These are phyloP conservation scores for Hippasteria phrygiana DNA, from an alignment of 53 echinoderm and acorn worm species.

Conservation along the genomic window DNA sequence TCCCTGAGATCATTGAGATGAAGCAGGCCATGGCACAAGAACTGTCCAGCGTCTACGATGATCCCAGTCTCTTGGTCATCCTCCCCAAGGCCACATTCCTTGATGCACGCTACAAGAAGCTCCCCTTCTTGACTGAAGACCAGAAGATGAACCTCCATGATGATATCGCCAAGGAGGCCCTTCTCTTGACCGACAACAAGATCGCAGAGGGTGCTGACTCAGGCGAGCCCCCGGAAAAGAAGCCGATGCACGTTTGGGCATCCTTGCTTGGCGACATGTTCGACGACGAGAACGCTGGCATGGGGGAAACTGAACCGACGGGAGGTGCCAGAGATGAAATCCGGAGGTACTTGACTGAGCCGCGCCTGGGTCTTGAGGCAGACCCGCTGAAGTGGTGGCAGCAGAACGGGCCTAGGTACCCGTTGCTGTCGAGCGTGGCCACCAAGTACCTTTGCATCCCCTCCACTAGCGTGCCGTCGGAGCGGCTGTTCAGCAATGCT, in stretches of 20 bases:
- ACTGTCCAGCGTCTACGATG: conserved; percentile 31
- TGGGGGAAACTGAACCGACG: conserved; percentile 27
- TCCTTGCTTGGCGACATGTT: conserved; percentile 54
- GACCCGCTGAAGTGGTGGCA: conserved; percentile 62
- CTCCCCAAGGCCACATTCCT: conserved; percentile 55
- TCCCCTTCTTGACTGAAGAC: conserved; percentile 43
- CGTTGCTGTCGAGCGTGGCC: conserved; percentile 43
- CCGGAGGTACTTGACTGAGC: conserved; percentile 56
- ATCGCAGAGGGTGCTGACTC: not conserved
- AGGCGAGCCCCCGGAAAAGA: conserved; percentile 49
- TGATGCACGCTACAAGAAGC: conserved; percentile 59
- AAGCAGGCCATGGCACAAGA: conserved; percentile 56
- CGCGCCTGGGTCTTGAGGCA: conserved; percentile 52
- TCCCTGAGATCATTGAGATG: conserved; percentile 53
- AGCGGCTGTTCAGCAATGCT: conserved; percentile 44
- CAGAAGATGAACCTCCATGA: conserved; percentile 44
- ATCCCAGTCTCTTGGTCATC: conserved; percentile 38
- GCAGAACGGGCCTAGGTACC: conserved; percentile 59
- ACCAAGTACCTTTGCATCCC: conserved; percentile 65
- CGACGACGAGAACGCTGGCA: conserved; percentile 35
- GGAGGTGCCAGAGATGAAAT: conserved; percentile 57
- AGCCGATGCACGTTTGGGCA: conserved; percentile 45
- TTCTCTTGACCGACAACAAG: conserved; percentile 29
- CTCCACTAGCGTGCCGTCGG: conserved; percentile 52
- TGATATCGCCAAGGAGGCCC: conserved; percentile 45